Evolutionary conservation across 2,888 invertebrate genomes (phyloP).

Genomic region (Melinaea menophilus): DNA sequence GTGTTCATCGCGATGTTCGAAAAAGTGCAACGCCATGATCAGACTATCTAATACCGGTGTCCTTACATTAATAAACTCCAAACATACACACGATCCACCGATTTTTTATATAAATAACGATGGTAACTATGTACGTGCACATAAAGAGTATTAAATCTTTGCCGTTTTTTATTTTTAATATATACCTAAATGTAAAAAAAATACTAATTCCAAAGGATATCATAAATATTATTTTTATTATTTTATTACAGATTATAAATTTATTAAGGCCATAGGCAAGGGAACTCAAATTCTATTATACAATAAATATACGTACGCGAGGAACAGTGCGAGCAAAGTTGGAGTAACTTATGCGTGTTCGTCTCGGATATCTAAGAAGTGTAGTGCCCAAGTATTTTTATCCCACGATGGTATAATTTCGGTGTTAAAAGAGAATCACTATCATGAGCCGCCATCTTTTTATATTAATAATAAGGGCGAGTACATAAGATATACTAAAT

Average conservation of each 20-base stretch:
- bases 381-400: conserved; percentile 50
- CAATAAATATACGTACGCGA: conserved; percentile 53
- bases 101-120: conserved; percentile 53
- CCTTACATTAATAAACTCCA: conserved; percentile 43
- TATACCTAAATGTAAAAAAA: too few relatives aligned
- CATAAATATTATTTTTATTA: too few relatives aligned
- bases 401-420: conserved; percentile 42
- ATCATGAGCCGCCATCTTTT: conserved; percentile 56
- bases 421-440: conserved; percentile 45
- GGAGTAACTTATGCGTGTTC: conserved; percentile 56
- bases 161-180: not conserved
- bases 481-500: conserved; percentile 43
- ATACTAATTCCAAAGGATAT: too few relatives aligned
- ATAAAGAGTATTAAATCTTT: not conserved
- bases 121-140: conserved; percentile 46
- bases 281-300: conserved; percentile 53
- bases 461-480: conserved; percentile 50
- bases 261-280: conserved; percentile 51
- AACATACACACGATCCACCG: conserved; percentile 59
- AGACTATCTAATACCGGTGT: conserved; percentile 45
- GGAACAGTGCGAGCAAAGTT: conserved; percentile 47
- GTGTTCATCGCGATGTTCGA: conserved; percentile 63
- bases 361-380: conserved; percentile 55
- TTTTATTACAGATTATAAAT: conserved; percentile 49
- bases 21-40: conserved; percentile 57